Evolutionary conservation across 2,888 invertebrate genomes (phyloP).

Genomic region (Eupithecia dodoneata): DNA sequence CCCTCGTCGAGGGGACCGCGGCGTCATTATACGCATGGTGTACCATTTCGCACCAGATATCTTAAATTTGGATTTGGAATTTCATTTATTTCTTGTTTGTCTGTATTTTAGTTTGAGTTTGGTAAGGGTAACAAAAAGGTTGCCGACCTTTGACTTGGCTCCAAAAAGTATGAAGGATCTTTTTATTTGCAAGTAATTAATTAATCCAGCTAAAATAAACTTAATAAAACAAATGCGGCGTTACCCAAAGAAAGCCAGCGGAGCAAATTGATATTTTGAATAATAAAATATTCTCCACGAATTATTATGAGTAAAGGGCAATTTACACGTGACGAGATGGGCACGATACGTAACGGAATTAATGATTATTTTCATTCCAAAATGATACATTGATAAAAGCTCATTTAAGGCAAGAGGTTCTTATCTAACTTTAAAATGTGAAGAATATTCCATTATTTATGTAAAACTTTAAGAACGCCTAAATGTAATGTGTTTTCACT

Average conservation of each 20-base stretch:
- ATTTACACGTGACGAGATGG: slow-evolving; percentile 17
- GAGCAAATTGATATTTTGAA: slow-evolving; percentile 83
- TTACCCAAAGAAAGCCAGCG: slow-evolving; percentile 70
- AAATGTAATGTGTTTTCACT: too few relatives aligned
- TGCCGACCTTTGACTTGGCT: slow-evolving; percentile 12
- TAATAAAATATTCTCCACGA: slow-evolving; percentile 79
- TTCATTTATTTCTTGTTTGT: not conserved
- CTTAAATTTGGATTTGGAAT: not conserved
- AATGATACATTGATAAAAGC: not conserved
- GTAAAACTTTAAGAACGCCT: too few relatives aligned
- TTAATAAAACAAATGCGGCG: slow-evolving; percentile 57
- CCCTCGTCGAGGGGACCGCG: too few relatives aligned
- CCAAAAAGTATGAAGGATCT: slow-evolving; percentile 23
- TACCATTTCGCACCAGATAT: too few relatives aligned
- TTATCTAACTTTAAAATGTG: not conserved
- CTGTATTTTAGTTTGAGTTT: not conserved
- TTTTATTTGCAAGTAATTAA: slow-evolving; percentile 49
- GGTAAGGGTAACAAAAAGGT: not conserved
- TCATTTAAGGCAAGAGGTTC: not conserved
- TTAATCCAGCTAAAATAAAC: slow-evolving; percentile 49
- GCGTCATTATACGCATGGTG: too few relatives aligned
- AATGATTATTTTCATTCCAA: not conserved
- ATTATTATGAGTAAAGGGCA: slow-evolving; percentile 74
- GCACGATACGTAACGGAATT: not conserved
- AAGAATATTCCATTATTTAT: not conserved